Evolutionary conservation across 2,888 invertebrate species (phyloP), one percentile per base, ranked within the genome.

Genomic region (Rhamnusium bicolor): DNA sequence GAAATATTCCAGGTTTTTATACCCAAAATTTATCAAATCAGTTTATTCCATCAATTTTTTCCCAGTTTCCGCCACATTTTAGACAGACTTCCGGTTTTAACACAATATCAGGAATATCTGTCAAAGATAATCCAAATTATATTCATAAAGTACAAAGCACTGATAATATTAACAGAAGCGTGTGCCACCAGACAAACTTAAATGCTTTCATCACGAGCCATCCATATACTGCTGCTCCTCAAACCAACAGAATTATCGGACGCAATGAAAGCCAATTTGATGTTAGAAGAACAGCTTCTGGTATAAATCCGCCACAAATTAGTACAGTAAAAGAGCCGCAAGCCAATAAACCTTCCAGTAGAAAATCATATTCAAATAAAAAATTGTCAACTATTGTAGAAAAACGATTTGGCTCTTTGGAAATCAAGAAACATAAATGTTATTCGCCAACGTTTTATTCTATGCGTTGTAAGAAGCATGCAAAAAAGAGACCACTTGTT

Each of bases 371-470:
- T 27, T 51, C 71, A 60, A 80, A 72, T 58, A 58, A 74, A 61
- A 79, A 77, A 62, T 40, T 71, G 21, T 16, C 67, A 14, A 75
- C 78, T 21, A 76, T 80, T 56, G 74, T 74, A n/a, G 82, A 82
- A 70, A 86, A 85, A 78, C 83, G 85, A 21, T 88, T 86, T 71
- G 83, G 84, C 62, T 87, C 88, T 1, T 80, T 88, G 47, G 87
- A 87, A 68, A 74, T 85, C 14, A 86, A 85, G 74, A 87, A 87
- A 71, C 88, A 88, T 73, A 86, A 85, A 76, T 88, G 88, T 73
- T 88, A 88, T 80, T 88, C 88, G 0, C 88, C 88, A 1, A 88
- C 88, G 12, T 88, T 88, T 80, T 88, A 88, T 77, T 88, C 88
- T 0, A 86, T 88, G 85, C 84, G 88, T 8, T 88, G 87, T 71